Evolutionary conservation across 92 coral and sea anemone species (phyloP).

Genomic region (Umimayanthus chanpuru): DNA sequence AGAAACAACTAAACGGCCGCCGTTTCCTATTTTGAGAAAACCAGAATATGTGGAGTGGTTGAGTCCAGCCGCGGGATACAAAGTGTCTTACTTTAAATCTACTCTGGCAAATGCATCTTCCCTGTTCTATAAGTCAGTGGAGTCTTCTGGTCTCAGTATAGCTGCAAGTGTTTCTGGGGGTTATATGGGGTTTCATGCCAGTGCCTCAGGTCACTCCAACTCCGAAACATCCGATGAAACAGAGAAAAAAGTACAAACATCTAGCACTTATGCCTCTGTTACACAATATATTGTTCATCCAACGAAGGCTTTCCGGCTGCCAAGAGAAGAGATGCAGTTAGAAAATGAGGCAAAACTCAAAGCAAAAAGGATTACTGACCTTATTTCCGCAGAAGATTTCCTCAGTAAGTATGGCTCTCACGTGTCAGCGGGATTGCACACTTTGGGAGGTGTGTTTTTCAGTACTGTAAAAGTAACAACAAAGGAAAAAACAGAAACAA

Average conservation of each 20-base stretch:
- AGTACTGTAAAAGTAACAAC: conserved; percentile 22
- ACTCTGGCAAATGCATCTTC: conserved; percentile 3
- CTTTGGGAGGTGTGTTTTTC: conserved; percentile 29
- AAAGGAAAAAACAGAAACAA: conserved; percentile 9
- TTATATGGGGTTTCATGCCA: not conserved
- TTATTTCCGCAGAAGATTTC: conserved; percentile 11
- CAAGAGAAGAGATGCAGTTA: conserved; percentile 27
- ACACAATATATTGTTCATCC: conserved; percentile 29
- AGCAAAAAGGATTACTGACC: not conserved
- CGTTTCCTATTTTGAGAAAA: conserved; percentile 26
- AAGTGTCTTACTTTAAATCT: conserved; percentile 10
- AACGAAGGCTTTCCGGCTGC: conserved; percentile 20
- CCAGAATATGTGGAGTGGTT: conserved; percentile 38
- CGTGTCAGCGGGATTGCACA: conserved; percentile 31
- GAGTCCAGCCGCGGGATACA: conserved; percentile 10
- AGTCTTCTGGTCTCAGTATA: conserved; percentile 39
- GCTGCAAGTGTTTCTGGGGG: conserved; percentile 26
- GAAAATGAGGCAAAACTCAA: conserved; percentile 8
- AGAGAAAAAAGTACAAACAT: not conserved
- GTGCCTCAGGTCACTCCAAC: conserved; percentile 17
- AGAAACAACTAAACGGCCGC: conserved; percentile 30
- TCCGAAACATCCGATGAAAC: conserved; percentile 2
- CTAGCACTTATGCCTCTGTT: conserved; percentile 21
- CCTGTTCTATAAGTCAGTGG: conserved; percentile 19
- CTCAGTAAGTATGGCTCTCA: conserved; percentile 23